Evolutionary conservation across 2,113 vertebrate genomes (phyloP).

Genomic region (Lepidothrix coronata): DNA sequence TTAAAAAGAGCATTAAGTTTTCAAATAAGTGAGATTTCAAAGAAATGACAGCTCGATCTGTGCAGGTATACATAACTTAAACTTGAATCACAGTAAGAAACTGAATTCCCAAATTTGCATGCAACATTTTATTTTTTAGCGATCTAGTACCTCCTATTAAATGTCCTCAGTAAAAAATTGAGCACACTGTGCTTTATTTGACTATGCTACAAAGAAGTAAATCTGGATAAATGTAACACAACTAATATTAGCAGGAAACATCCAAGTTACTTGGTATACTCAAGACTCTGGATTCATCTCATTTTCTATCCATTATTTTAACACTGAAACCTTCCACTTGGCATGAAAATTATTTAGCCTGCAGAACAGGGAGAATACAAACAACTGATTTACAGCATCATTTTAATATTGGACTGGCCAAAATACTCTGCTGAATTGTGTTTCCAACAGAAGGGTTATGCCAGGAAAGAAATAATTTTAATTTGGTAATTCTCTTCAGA

Average conservation of each 20-base stretch:
- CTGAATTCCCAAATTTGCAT: neutral
- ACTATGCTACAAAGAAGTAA: neutral
- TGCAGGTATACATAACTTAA: neutral
- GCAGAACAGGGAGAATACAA: neutral
- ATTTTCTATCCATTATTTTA: slow-evolving; percentile 6
- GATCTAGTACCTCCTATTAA: neutral
- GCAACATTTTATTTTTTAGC: neutral
- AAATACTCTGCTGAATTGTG: neutral
- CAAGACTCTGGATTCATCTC: neutral
- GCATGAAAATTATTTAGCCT: neutral
- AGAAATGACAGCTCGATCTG: neutral
- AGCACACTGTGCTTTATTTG: neutral
- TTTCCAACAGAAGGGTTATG: neutral
- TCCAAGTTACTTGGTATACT: neutral
- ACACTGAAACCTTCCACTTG: neutral
- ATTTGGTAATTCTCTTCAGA: neutral
- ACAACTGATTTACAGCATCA: neutral
- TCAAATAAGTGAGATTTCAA: neutral
- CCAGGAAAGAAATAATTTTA: neutral
- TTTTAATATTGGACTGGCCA: neutral
- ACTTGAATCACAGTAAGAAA: neutral
- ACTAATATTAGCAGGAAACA: neutral
- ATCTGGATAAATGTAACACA: neutral
- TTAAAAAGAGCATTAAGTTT: neutral
- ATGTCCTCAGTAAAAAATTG: neutral